A percentile compares a stretch with the other conserved stretches of the same genome.
phyloP scores from a whole-genome alignment of 1,140 invertebrate genomes.

The Camponotus vicinus region DNA sequence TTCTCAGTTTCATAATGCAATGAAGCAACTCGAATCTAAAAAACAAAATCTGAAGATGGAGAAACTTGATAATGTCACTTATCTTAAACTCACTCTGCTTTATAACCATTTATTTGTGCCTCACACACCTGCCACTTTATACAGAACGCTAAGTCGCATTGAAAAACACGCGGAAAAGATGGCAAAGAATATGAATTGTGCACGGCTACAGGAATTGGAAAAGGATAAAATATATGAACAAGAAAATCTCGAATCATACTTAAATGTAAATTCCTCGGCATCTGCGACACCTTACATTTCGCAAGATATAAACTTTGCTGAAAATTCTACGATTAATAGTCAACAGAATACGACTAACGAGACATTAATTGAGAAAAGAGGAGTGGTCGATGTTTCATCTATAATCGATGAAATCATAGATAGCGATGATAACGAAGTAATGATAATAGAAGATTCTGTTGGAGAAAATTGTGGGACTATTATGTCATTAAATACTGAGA shows the following conservation, averaged over 20 bases:
- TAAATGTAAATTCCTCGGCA: background rate
- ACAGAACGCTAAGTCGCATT: background rate
- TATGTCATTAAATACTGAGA: background rate
- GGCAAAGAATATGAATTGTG: background rate
- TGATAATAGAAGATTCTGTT: background rate
- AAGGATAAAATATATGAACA: background rate
- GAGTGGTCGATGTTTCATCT: background rate
- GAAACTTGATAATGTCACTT: background rate
- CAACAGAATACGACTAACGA: background rate
- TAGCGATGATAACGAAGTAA: background rate
- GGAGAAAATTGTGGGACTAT: background rate
- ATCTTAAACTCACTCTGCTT: constrained; percentile 41
- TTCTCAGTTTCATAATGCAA: background rate
- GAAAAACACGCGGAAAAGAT: background rate
- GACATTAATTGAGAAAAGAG: background rate
- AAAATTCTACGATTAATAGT: background rate
- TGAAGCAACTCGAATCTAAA: background rate
- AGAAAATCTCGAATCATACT: background rate
- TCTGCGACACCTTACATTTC: background rate
- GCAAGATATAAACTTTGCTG: background rate
- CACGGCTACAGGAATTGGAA: too few species aligned
- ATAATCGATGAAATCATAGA: background rate
- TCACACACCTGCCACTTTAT: background rate
- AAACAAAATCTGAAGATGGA: background rate
- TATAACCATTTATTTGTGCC: constrained; percentile 74